phyloP scores from a whole-genome alignment of 2,888 invertebrate genomes.

The Lamellibrachia satsuma region DNA sequence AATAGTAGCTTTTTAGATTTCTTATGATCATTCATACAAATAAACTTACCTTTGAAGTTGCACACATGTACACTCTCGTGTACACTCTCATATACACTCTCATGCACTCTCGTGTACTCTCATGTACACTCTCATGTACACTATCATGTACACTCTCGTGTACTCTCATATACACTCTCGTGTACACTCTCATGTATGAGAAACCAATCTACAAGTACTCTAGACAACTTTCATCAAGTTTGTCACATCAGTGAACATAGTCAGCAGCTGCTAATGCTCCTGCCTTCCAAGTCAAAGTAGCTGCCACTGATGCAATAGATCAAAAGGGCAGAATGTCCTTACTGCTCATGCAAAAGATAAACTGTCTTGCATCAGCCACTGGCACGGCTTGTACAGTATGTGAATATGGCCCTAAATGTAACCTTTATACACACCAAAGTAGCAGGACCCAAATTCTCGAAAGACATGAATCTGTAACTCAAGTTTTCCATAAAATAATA shows the following conservation, averaged over 20 bases:
- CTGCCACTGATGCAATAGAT: not conserved
- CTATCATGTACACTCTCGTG: not conserved
- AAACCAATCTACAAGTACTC: not conserved
- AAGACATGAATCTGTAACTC: no score
- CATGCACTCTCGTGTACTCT: no score
- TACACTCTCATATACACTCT: no score
- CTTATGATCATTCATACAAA: not conserved
- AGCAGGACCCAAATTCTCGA: not conserved
- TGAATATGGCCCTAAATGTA: not conserved
- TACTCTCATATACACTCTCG: no score
- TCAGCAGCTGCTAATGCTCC: not conserved
- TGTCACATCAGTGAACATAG: not conserved
- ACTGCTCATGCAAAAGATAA: not conserved
- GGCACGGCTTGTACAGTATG: not conserved
- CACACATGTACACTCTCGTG: not conserved
- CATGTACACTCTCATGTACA: no score
- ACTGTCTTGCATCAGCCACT: constrained; percentile 5
- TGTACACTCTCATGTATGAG: not conserved
- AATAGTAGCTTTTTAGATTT: not conserved
- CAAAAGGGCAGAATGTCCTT: not conserved
- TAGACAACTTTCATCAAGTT: not conserved
- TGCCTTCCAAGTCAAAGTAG: not conserved
- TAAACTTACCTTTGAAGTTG: not conserved
- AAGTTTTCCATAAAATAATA: no score
- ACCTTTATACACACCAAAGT: not conserved